phyloP scores from a whole-genome alignment of 1,140 invertebrate species.

The Antheraea mylitta region DNA sequence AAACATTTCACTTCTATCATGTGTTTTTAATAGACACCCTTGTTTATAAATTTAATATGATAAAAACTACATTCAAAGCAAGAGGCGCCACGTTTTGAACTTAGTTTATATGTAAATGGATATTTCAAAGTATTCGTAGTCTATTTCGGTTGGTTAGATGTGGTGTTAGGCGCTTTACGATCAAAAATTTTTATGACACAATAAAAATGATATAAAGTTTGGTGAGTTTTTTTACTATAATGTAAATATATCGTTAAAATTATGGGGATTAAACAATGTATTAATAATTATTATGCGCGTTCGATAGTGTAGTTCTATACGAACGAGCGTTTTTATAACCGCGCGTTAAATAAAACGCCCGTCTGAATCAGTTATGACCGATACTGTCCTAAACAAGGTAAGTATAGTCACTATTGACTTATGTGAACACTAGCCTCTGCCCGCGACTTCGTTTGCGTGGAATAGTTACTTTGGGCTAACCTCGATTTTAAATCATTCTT shows the following conservation, averaged over 20 bases:
- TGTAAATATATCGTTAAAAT: constrained; percentile 3
- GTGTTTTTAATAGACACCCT: too few species aligned
- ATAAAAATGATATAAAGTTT: constrained; percentile 2
- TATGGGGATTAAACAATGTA: constrained; percentile 3
- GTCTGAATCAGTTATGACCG: too few species aligned
- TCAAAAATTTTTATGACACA: neutral
- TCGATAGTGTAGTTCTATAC: neutral
- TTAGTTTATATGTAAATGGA: neutral
- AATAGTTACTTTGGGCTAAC: too few species aligned
- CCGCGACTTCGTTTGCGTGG: too few species aligned
- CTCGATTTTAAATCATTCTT: too few species aligned
- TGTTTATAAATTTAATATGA: too few species aligned
- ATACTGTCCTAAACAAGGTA: too few species aligned
- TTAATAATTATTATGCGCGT: constrained; percentile 3
- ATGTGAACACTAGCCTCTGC: too few species aligned
- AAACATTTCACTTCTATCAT: too few species aligned
- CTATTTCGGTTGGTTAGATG: constrained; percentile 2
- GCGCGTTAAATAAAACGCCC: too few species aligned
- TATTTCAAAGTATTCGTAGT: neutral
- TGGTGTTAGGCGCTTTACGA: neutral
- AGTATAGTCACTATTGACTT: too few species aligned
- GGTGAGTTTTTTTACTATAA: neutral
- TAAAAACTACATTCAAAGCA: neutral
- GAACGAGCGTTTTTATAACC: neutral
- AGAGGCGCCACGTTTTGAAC: neutral